A percentile compares a stretch with the other conserved stretches of the same genome.
phyloP scores from a whole-genome alignment of 2,888 invertebrate species.

The Ochropacha duplaris region DNA sequence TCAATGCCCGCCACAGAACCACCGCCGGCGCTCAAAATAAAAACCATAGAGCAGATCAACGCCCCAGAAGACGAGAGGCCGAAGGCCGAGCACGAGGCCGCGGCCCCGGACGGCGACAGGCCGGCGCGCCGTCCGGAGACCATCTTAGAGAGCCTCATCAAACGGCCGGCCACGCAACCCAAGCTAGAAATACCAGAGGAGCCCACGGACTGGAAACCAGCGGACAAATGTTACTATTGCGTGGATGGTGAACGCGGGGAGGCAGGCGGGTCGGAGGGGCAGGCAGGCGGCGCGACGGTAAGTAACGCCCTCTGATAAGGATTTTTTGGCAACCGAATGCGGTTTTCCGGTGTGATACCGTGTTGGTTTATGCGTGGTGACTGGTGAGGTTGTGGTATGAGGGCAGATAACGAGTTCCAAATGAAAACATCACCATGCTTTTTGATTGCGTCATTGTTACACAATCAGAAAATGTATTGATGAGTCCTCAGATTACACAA shows the following conservation, averaged over 20 bases:
- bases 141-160: slow-evolving; percentile 80
- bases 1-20: slow-evolving; percentile 76
- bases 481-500: no score
- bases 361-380: not conserved
- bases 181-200: slow-evolving; percentile 69
- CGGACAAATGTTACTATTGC: slow-evolving; percentile 93
- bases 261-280: slow-evolving; percentile 38
- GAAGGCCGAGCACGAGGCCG: slow-evolving; percentile 41
- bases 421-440: not conserved
- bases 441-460: not conserved
- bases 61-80: slow-evolving; percentile 55
- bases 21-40: slow-evolving; percentile 77
- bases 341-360: not conserved
- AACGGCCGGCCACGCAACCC: slow-evolving; percentile 74
- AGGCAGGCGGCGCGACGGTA: slow-evolving; percentile 47
- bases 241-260: slow-evolving; percentile 72
- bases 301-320: slow-evolving; percentile 23
- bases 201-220: slow-evolving; percentile 90
- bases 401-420: not conserved
- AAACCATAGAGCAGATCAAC: slow-evolving; percentile 81
- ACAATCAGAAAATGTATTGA: not conserved
- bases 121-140: slow-evolving; percentile 70
- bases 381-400: not conserved
- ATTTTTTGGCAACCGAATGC: not conserved
- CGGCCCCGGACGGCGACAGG: slow-evolving; percentile 20